A percentile compares a stretch with the other conserved stretches of the same genome.
Evolutionary conservation across 2,797 vertebrate genomes (phyloP).

Genomic region (Botia almorhae): DNA sequence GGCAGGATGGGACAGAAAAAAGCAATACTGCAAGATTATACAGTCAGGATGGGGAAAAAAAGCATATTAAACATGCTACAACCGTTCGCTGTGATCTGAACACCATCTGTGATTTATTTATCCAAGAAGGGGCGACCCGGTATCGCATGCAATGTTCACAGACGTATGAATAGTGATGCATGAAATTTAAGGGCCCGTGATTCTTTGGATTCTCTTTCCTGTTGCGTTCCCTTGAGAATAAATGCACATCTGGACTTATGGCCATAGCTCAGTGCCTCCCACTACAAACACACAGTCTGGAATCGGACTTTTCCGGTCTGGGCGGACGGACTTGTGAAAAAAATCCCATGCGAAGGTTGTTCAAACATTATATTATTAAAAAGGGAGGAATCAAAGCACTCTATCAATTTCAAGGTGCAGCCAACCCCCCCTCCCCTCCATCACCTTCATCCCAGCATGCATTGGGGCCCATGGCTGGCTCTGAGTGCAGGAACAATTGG

Average conservation of each 20-base stretch:
- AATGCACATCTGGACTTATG: slow-evolving; percentile 54
- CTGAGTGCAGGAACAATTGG: slow-evolving; percentile 46
- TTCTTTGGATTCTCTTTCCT: slow-evolving; percentile 55
- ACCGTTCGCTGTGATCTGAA: slow-evolving; percentile 44
- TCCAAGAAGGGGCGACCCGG: slow-evolving; percentile 35
- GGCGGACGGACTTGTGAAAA: not conserved
- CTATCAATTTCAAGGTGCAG: slow-evolving; percentile 35
- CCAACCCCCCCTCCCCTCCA: not conserved
- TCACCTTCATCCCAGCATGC: slow-evolving; percentile 49
- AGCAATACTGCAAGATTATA: slow-evolving; percentile 16
- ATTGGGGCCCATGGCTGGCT: slow-evolving; percentile 25
- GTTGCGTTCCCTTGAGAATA: slow-evolving; percentile 45
- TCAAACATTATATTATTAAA: slow-evolving; percentile 21
- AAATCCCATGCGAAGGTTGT: not conserved
- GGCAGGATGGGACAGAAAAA: not conserved
- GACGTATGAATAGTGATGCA: slow-evolving; percentile 56
- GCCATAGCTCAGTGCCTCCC: slow-evolving; percentile 22
- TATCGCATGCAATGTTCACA: slow-evolving; percentile 59
- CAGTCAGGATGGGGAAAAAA: slow-evolving; percentile 9
- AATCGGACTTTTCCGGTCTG: slow-evolving; percentile 23
- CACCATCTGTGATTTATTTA: slow-evolving; percentile 62
- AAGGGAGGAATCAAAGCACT: slow-evolving; percentile 2
- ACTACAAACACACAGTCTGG: slow-evolving; percentile 23
- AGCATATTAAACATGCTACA: slow-evolving; percentile 39
- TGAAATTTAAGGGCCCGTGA: slow-evolving; percentile 59